phyloP scores from a whole-genome alignment of 2,888 invertebrate species.

The Philaethria dido region DNA sequence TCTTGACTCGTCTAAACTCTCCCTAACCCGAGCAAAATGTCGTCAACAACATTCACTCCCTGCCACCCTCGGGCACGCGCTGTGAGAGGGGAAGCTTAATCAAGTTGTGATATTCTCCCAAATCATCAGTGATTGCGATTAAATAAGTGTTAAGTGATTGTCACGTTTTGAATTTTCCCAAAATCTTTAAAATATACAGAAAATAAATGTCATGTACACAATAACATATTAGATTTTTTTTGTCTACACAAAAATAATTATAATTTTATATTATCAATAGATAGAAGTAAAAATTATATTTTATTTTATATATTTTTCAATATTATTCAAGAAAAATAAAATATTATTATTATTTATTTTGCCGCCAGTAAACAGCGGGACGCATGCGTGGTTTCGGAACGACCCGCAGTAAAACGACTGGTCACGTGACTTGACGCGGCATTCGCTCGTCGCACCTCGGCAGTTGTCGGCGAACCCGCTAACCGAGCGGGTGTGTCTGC shows the following conservation, averaged over 20 bases:
- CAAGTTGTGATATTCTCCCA: slow-evolving; percentile 53
- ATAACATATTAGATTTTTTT: too few relatives aligned
- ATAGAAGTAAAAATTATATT: background rate
- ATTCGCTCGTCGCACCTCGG: slow-evolving; percentile 80
- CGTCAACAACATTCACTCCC: slow-evolving; percentile 69
- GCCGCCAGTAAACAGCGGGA: slow-evolving; percentile 65
- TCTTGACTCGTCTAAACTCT: slow-evolving; percentile 57
- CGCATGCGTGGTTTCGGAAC: slow-evolving; percentile 79
- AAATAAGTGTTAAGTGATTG: slow-evolving; percentile 17
- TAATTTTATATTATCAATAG: too few relatives aligned
- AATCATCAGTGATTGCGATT: slow-evolving; percentile 49
- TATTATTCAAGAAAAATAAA: background rate
- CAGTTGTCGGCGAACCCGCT: slow-evolving; percentile 74
- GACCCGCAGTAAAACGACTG: slow-evolving; percentile 84
- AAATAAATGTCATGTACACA: background rate
- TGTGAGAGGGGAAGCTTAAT: slow-evolving; percentile 59
- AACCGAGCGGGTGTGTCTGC: slow-evolving; percentile 58
- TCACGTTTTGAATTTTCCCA: background rate
- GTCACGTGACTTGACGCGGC: slow-evolving; percentile 84
- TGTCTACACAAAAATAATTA: too few relatives aligned
- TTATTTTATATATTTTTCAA: slow-evolving; percentile 7
- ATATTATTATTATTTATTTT: slow-evolving; percentile 58
- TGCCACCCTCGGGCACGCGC: slow-evolving; percentile 63
- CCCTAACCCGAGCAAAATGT: slow-evolving; percentile 68
- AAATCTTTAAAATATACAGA: background rate